phyloP scores from a whole-genome alignment of 1,140 invertebrate species.

The Bathynomus jamesi region DNA sequence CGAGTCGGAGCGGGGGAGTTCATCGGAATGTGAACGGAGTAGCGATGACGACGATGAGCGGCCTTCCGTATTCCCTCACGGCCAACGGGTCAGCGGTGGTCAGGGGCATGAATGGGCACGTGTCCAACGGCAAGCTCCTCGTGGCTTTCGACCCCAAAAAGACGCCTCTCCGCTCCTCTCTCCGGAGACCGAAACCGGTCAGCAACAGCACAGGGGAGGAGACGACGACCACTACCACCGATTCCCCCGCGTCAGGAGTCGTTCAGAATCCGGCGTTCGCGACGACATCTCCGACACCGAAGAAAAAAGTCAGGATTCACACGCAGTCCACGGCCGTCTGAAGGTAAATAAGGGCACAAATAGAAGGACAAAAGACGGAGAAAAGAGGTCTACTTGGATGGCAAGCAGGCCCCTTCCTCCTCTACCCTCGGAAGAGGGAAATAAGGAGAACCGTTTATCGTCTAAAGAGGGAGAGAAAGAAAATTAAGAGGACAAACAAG shows the following conservation, averaged over 20 bases:
- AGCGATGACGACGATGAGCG: conserved; percentile 25
- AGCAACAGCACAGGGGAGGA: not conserved
- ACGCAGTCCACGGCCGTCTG: conserved; percentile 34
- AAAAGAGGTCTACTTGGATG: not conserved
- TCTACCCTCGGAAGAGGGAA: not conserved
- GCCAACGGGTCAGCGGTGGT: conserved; percentile 13
- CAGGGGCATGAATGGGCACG: not conserved
- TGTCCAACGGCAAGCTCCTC: conserved; percentile 9
- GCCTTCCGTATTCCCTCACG: conserved; percentile 24
- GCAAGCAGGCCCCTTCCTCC: not conserved
- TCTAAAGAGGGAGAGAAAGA: too few species aligned
- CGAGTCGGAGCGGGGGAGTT: conserved; percentile 3
- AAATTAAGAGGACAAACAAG: too few species aligned
- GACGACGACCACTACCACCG: conserved; percentile 10
- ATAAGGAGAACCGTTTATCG: too few species aligned
- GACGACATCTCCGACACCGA: conserved; percentile 24
- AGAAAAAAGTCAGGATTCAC: conserved; percentile 36
- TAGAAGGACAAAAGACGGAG: not conserved
- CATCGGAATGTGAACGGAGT: conserved; percentile 24
- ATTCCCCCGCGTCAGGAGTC: conserved; percentile 13
- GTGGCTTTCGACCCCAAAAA: conserved; percentile 33
- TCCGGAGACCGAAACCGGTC: conserved; percentile 21
- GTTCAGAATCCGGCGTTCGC: conserved; percentile 34
- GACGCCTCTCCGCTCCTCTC: conserved; percentile 31
- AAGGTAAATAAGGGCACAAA: not conserved